Percentiles rank a stretch among this genome's conserved stretches.
Evolutionary conservation across 2,113 vertebrate species (phyloP).

Genomic region (Castor canadensis): DNA sequence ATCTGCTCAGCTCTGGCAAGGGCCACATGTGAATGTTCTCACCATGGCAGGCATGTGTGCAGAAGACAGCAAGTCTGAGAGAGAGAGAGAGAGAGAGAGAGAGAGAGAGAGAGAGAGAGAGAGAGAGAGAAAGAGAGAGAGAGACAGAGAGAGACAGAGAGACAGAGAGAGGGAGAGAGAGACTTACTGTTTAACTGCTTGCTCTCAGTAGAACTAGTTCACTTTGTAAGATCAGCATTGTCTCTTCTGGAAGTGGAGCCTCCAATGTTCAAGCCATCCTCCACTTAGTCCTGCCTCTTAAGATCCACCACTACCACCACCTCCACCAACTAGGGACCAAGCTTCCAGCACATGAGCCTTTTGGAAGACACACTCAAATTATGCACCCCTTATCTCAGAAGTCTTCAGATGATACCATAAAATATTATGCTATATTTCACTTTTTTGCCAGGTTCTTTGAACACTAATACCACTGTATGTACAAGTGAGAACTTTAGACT

Average conservation of each 20-base stretch:
- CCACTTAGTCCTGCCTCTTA: background rate
- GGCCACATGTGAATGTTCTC: background rate
- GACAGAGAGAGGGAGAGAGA: background rate
- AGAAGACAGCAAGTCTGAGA: no score
- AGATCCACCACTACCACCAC: background rate
- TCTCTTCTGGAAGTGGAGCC: background rate
- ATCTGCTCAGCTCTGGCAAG: background rate
- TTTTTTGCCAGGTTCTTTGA: background rate
- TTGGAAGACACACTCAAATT: background rate
- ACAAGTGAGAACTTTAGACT: background rate
- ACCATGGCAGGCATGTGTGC: background rate
- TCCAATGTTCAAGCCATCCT: background rate
- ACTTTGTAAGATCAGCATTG: background rate
- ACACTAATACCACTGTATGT: no score
- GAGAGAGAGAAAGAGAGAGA: background rate
- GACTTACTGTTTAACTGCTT: background rate
- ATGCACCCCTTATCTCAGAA: background rate
- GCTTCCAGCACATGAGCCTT: background rate
- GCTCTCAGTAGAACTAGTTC: background rate
- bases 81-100: no score
- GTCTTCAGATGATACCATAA: background rate
- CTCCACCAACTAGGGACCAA: background rate
- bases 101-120: rapidly evolving
- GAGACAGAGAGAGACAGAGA: no score
- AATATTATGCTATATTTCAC: background rate